phyloP scores from a whole-genome alignment of 2,797 vertebrate genomes.

The Eptatretus atami region DNA sequence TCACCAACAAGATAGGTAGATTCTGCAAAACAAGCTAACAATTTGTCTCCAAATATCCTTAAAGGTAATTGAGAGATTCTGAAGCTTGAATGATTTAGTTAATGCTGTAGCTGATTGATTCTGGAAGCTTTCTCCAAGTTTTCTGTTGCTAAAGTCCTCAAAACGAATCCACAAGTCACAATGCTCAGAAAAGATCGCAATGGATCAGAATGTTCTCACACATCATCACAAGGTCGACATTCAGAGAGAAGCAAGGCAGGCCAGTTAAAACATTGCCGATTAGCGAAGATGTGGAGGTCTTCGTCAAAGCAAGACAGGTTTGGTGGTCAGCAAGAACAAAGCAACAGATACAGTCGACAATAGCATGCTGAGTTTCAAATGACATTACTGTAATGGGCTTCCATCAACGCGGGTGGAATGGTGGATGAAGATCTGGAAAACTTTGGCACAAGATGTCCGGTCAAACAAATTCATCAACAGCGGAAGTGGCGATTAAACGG shows the following conservation, averaged over 20 bases:
- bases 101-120: too few relatives aligned
- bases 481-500: background rate
- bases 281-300: background rate
- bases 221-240: too few relatives aligned
- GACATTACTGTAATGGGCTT: background rate
- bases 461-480: background rate
- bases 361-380: background rate
- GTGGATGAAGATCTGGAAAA: background rate
- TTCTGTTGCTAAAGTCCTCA: too few relatives aligned
- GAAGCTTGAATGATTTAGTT: too few relatives aligned
- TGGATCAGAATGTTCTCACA: too few relatives aligned
- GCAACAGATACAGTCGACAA: background rate
- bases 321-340: background rate
- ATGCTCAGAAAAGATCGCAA: too few relatives aligned
- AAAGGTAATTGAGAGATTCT: too few relatives aligned
- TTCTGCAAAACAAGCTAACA: too few relatives aligned
- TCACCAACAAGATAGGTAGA: too few relatives aligned
- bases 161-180: too few relatives aligned
- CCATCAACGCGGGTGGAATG: background rate
- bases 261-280: background rate
- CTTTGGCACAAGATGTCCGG: background rate
- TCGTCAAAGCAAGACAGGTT: background rate
- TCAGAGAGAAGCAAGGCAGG: background rate
- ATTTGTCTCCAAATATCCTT: too few relatives aligned
- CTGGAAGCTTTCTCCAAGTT: too few relatives aligned